A percentile compares a stretch with the other conserved stretches of the same genome.
Evolutionary conservation across 2,113 vertebrate genomes (phyloP).

Genomic region (Rhabdornis inornatus): DNA sequence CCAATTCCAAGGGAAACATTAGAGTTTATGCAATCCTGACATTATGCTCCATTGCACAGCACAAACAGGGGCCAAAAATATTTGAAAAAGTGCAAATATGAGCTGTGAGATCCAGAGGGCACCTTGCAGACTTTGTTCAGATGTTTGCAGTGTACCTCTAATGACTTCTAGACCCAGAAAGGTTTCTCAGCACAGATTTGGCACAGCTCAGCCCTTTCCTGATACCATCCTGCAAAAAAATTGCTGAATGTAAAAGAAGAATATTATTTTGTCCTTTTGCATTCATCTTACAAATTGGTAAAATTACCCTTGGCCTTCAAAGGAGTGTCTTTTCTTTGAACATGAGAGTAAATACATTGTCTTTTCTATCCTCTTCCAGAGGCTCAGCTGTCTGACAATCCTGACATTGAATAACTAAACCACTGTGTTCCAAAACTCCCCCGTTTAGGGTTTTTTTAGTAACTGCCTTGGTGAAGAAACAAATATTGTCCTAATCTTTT

Average conservation of each 20-base stretch:
- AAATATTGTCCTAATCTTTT: neutral
- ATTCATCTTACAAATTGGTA: neutral
- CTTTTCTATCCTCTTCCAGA: neutral
- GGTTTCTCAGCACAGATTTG: neutral
- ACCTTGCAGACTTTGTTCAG: neutral
- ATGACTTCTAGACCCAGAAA: neutral
- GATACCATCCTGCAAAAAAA: neutral
- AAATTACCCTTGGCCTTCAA: neutral
- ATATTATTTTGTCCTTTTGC: neutral
- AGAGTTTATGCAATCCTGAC: neutral
- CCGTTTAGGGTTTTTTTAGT: neutral
- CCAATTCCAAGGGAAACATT: neutral
- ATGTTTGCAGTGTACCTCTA: neutral
- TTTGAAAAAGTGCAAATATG: neutral
- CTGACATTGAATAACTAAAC: neutral
- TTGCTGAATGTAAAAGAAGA: neutral
- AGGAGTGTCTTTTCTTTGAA: neutral
- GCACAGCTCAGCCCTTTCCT: neutral
- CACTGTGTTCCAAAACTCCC: neutral
- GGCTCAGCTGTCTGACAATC: neutral
- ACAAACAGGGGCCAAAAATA: neutral
- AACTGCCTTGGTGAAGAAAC: neutral
- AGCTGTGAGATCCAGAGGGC: neutral
- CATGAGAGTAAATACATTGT: neutral
- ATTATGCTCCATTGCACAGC: neutral